Percentiles rank a stretch among this genome's conserved stretches.
phyloP scores from a whole-genome alignment of 2,888 invertebrate species.

The Trissolcus japonicus region DNA sequence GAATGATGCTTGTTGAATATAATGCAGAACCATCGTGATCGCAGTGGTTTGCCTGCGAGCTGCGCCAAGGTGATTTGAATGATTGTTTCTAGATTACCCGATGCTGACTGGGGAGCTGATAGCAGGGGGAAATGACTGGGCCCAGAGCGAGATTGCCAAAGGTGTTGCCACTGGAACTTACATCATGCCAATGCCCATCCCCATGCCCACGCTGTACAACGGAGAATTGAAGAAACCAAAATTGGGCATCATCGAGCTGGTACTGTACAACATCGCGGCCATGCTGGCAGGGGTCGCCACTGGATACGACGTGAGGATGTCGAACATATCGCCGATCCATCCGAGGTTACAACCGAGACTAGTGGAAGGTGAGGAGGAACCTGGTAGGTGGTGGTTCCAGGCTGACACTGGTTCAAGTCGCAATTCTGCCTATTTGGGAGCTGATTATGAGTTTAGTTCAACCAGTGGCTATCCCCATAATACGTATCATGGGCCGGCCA shows the following conservation, averaged over 20 bases:
- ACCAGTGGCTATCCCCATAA: constrained; percentile 85
- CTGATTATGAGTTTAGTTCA: constrained; percentile 80
- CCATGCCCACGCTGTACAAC: constrained; percentile 88
- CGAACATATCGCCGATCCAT: constrained; percentile 90
- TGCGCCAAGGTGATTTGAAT: constrained; percentile 16
- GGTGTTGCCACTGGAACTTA: constrained; percentile 67
- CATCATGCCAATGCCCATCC: constrained; percentile 79
- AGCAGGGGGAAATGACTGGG: constrained; percentile 64
- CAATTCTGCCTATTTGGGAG: constrained; percentile 72
- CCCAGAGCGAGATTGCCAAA: constrained; percentile 67
- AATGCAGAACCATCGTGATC: too few relatives aligned
- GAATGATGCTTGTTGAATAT: constrained; percentile 47
- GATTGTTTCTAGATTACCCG: constrained; percentile 72
- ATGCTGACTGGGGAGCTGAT: constrained; percentile 67
- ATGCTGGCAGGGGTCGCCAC: constrained; percentile 93
- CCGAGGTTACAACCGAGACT: constrained; percentile 83
- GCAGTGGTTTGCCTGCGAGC: background rate
- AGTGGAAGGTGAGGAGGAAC: constrained; percentile 65
- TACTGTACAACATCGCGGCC: constrained; percentile 93
- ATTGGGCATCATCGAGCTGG: constrained; percentile 85
- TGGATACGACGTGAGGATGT: constrained; percentile 93
- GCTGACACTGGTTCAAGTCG: constrained; percentile 65
- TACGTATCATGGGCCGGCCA: constrained; percentile 92
- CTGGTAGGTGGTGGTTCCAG: constrained; percentile 56
- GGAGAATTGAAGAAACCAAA: constrained; percentile 84